Conservation (phyloP, 2,113 vertebrate genomes). For the Dicentrarchus labrax region DNA sequence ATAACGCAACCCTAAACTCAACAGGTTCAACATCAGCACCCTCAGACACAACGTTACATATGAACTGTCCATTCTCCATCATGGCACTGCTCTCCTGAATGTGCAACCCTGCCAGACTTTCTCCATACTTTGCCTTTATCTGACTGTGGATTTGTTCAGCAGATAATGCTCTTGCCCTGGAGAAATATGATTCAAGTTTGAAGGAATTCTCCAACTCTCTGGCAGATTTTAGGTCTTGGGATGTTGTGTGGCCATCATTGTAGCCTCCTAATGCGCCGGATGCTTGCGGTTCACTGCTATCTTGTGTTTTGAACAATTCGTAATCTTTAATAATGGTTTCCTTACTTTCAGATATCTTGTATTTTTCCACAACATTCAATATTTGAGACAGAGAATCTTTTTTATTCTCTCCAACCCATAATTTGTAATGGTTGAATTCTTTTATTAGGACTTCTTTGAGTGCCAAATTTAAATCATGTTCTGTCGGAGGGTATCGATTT, state of each 20-base stretch:
- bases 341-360: background rate
- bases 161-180: background rate
- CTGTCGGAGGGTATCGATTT: background rate
- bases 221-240: slow-evolving; percentile 22
- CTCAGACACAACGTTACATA: slow-evolving; percentile 20
- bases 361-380: background rate
- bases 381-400: background rate
- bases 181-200: slow-evolving; percentile 50
- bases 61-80: slow-evolving; percentile 40
- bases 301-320: background rate
- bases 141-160: slow-evolving; percentile 25
- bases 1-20: slow-evolving; percentile 39
- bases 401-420: fast-evolving
- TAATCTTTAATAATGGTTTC: fast-evolving
- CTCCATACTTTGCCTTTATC: slow-evolving; percentile 33
- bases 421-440: background rate
- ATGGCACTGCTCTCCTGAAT: slow-evolving; percentile 18
- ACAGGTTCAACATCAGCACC: background rate
- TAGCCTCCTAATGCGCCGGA: slow-evolving; percentile 23
- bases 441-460: fast-evolving
- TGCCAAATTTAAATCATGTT: fast-evolving
- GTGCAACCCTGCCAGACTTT: background rate
- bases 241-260: fast-evolving
- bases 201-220: slow-evolving; percentile 44
- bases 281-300: background rate